phyloP scores from a whole-genome alignment of 2,113 vertebrate species.

The Xiphorhynchus elegans region DNA sequence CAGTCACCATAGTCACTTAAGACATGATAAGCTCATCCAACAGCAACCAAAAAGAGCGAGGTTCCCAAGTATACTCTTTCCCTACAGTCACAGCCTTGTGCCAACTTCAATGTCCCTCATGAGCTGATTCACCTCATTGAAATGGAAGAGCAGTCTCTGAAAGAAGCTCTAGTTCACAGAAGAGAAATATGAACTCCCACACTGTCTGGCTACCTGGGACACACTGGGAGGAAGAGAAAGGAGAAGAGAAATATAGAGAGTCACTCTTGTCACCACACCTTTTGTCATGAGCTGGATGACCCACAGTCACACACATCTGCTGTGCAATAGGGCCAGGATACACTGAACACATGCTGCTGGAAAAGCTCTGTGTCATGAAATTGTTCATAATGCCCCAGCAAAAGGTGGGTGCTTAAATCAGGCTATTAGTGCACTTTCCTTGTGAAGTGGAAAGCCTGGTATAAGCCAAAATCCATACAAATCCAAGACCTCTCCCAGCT shows the following conservation, averaged over 20 bases:
- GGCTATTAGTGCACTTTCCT: background rate
- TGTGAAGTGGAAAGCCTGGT: background rate
- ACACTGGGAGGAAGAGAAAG: background rate
- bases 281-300: background rate
- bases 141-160: background rate
- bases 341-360: background rate
- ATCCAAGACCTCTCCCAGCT: slow-evolving; percentile 10
- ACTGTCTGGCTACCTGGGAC: background rate
- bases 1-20: background rate
- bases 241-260: background rate
- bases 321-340: background rate
- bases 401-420: background rate
- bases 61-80: background rate
- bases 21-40: background rate
- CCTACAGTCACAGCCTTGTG: background rate
- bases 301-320: background rate
- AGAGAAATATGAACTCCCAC: background rate
- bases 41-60: background rate
- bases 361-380: background rate
- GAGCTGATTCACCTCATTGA: background rate
- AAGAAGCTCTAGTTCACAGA: background rate
- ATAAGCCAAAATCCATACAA: slow-evolving; percentile 31
- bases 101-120: background rate
- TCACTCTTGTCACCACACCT: background rate
- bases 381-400: background rate